Evolutionary conservation across 1,140 invertebrate species (phyloP).

Genomic region (Zophobas atratus): DNA sequence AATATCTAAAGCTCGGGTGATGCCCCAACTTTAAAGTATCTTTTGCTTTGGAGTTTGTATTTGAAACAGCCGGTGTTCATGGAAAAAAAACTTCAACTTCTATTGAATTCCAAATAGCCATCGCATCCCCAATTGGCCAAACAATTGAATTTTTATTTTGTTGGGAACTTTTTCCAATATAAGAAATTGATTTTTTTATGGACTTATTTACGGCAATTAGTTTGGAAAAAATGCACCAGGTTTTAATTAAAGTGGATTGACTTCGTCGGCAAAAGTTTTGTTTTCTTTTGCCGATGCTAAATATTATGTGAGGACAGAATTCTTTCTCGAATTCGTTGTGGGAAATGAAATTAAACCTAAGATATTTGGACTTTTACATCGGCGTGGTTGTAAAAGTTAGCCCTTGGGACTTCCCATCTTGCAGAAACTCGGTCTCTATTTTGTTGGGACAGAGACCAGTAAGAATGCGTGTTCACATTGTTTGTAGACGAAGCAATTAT

Average conservation of each 20-base stretch:
- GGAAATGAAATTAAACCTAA: constrained; percentile 20
- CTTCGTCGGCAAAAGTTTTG: constrained; percentile 15
- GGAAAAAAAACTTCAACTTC: constrained; percentile 40
- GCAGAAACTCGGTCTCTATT: no score
- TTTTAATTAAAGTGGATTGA: constrained; percentile 12
- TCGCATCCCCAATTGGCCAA: constrained; percentile 37
- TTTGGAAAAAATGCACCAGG: not conserved
- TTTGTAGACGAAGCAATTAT: no score
- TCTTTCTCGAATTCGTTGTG: constrained; percentile 7
- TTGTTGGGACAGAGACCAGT: no score
- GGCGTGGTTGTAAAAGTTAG: not conserved
- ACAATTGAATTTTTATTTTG: constrained; percentile 43
- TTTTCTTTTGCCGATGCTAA: constrained; percentile 2
- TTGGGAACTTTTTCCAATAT: constrained; percentile 39
- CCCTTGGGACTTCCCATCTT: not conserved
- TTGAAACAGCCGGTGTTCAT: constrained; percentile 44
- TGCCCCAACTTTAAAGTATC: constrained; percentile 46
- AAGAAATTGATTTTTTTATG: constrained; percentile 41
- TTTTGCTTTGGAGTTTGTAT: constrained; percentile 46
- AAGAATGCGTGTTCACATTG: no score
- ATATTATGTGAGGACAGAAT: constrained; percentile 26
- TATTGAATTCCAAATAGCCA: constrained; percentile 47
- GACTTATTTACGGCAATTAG: constrained; percentile 31
- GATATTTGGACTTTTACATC: constrained; percentile 22
- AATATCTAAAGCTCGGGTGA: constrained; percentile 40